Evolutionary conservation across 92 coral and sea anemone genomes (phyloP).

Genomic region (Galaxea fascicularis): DNA sequence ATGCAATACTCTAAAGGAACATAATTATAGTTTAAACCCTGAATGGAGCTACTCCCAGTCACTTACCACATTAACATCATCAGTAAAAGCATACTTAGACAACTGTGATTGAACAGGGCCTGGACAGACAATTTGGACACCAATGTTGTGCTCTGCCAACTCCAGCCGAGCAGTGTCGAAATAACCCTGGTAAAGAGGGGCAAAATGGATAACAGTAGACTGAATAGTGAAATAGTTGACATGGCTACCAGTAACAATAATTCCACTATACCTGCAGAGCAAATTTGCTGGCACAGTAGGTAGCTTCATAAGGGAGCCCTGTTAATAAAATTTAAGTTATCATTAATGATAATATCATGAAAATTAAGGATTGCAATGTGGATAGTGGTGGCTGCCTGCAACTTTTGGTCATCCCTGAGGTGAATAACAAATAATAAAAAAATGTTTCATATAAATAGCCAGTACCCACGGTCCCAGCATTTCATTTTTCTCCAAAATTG

Average conservation of each 20-base stretch:
- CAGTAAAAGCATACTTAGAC: slow-evolving; percentile 60
- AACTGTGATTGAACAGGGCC: slow-evolving; percentile 81
- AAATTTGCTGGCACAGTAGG: slow-evolving; percentile 67
- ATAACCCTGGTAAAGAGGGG: slow-evolving; percentile 57
- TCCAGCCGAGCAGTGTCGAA: slow-evolving; percentile 83
- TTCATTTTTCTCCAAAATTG: no score
- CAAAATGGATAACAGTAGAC: background rate
- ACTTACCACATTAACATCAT: slow-evolving; percentile 51
- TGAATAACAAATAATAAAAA: no score
- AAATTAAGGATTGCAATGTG: background rate
- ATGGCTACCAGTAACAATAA: no score
- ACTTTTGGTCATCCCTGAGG: no score
- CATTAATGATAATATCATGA: background rate
- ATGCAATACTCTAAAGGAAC: no score
- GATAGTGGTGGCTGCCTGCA: no score
- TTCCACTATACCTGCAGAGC: slow-evolving; percentile 59
- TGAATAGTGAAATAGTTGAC: no score
- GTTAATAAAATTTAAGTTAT: background rate
- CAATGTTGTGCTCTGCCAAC: slow-evolving; percentile 71
- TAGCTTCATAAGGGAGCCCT: slow-evolving; percentile 61
- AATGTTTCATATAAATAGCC: no score
- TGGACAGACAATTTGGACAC: slow-evolving; percentile 68
- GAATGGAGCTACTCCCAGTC: background rate
- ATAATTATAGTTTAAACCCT: no score
- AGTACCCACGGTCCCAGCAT: no score